Percentiles rank a stretch among this genome's conserved stretches.
Evolutionary conservation across 2,797 vertebrate species (phyloP).

Genomic region (Typhlichthys subterraneus): DNA sequence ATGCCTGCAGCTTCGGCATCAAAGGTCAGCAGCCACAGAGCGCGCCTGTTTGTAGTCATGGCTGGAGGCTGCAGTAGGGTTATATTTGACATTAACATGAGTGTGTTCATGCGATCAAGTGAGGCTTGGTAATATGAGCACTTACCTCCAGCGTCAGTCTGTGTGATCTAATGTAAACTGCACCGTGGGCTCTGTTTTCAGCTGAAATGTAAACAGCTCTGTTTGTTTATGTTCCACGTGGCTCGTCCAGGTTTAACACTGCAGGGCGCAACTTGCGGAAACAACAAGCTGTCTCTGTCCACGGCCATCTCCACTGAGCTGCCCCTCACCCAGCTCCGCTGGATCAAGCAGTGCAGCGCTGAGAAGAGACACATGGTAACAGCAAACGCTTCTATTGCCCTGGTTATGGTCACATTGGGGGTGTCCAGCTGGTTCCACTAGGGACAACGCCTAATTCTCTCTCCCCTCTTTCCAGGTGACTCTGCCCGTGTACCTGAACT

Average conservation of each 20-base stretch:
- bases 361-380: conserved; percentile 91
- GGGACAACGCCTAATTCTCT: neutral
- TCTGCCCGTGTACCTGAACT: conserved; percentile 97
- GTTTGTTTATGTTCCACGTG: neutral
- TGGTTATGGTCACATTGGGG: neutral
- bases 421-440: neutral
- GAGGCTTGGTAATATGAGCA: no score
- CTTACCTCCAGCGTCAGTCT: no score
- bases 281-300: conserved; percentile 95
- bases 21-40: conserved; percentile 79
- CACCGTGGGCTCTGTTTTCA: neutral
- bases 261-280: conserved; percentile 91
- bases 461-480: conserved; percentile 81
- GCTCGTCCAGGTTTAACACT: conserved; percentile 85
- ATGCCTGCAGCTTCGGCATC: conserved; percentile 97
- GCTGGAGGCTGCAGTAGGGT: conserved; percentile 1
- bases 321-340: conserved; percentile 94
- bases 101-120: neutral
- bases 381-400: neutral
- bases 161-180: neutral
- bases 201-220: neutral
- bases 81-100: neutral
- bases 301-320: conserved; percentile 92
- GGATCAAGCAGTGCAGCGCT: conserved; percentile 87
- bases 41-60: neutral